Evolutionary conservation across 2,888 invertebrate genomes (phyloP).

Genomic region (Frankliniella intonsa): DNA sequence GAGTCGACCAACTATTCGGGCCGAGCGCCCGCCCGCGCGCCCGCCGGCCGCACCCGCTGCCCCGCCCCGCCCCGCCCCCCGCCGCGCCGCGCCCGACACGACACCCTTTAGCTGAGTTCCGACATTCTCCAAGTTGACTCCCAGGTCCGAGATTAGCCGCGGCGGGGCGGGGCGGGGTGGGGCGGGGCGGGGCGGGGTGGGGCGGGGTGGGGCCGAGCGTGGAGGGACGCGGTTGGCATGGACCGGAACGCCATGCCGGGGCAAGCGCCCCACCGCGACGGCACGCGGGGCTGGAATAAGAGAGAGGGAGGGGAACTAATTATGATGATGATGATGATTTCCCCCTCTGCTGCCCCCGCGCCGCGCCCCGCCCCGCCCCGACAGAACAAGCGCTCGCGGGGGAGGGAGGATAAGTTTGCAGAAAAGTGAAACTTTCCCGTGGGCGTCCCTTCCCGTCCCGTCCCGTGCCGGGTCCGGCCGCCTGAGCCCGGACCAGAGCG

Average conservation of each 20-base stretch:
- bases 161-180: not conserved
- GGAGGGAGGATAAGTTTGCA: too few relatives aligned
- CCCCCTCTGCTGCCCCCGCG: not conserved
- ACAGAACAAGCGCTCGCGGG: too few relatives aligned
- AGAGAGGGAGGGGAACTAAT: not conserved
- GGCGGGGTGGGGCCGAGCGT: not conserved
- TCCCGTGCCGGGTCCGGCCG: not conserved
- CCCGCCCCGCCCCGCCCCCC: not conserved
- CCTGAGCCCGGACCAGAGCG: not conserved
- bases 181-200: not conserved
- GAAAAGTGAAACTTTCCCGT: too few relatives aligned
- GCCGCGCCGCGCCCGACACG: not conserved
- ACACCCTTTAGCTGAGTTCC: not conserved
- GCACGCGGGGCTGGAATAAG: not conserved
- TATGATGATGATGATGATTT: not conserved
- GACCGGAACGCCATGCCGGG: not conserved
- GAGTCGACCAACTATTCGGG: not conserved
- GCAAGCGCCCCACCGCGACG: not conserved
- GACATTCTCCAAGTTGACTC: slow-evolving; percentile 13
- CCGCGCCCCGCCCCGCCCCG: too few relatives aligned
- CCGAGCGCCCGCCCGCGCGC: not conserved
- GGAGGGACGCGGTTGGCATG: not conserved
- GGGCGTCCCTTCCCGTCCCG: too few relatives aligned
- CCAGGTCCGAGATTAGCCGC: slow-evolving; percentile 10
- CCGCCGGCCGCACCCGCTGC: not conserved